Conservation (phyloP, 2,113 vertebrate species). For the Saiga tatarica region DNA sequence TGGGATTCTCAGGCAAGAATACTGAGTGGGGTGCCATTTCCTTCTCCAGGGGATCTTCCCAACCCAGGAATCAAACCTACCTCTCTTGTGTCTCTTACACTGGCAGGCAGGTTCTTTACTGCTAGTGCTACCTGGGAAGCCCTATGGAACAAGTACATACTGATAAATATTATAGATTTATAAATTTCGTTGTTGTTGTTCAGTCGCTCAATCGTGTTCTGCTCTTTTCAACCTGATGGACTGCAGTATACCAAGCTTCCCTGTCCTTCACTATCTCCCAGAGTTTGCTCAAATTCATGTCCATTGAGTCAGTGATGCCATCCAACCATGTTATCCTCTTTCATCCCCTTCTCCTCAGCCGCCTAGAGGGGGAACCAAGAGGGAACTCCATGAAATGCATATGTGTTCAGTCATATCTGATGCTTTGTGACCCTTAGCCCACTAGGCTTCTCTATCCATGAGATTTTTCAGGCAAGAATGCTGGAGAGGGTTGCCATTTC, state of each 20-base stretch:
- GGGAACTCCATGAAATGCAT: not conserved
- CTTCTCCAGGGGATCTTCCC: not conserved
- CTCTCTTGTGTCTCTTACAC: not conserved
- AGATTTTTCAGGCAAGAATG: not conserved
- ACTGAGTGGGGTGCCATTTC: not conserved
- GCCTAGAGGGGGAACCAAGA: not conserved
- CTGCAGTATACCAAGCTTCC: not conserved
- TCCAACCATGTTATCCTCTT: not conserved
- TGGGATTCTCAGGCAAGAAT: not conserved
- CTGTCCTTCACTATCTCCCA: not conserved
- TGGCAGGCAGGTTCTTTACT: not conserved
- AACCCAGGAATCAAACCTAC: not conserved
- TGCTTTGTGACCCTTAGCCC: not conserved
- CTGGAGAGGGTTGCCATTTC: not conserved
- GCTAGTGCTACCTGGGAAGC: not conserved
- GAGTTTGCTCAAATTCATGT: not conserved
- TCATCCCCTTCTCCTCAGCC: not conserved
- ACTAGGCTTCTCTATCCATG: not conserved
- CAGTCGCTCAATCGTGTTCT: accelerated
- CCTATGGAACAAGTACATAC: not conserved
- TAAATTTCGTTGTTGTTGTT: not conserved
- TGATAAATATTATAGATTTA: not conserved
- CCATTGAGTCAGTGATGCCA: not conserved
- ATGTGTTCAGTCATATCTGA: not conserved
- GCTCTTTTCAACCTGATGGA: not conserved